Conservation (phyloP, 2,113 vertebrate species). For the Ciconia stormi region DNA sequence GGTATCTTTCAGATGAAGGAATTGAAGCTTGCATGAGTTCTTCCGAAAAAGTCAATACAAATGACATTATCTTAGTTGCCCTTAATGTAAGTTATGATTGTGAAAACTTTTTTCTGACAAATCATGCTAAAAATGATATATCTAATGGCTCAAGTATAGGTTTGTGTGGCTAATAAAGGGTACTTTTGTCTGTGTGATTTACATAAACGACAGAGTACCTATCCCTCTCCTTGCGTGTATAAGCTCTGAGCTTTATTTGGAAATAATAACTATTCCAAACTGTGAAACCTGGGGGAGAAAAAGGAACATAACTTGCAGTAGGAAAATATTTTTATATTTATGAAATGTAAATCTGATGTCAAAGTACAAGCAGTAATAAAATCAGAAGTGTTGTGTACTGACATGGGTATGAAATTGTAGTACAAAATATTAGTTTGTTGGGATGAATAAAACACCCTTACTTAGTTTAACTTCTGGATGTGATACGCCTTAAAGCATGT, state of each 20-base stretch:
- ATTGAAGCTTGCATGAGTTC: conserved; percentile 88
- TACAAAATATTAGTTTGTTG: neutral
- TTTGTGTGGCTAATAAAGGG: neutral
- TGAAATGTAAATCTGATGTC: neutral
- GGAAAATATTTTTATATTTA: neutral
- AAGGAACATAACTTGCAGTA: neutral
- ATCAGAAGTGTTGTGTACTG: neutral
- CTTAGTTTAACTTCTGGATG: neutral
- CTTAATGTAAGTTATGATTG: conserved; percentile 89
- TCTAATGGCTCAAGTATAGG: neutral
- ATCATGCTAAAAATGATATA: neutral
- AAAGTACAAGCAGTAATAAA: neutral
- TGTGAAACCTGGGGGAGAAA: neutral
- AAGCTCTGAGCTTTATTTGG: neutral
- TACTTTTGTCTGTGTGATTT: neutral
- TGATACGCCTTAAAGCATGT: neutral
- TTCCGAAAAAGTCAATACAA: conserved; percentile 81
- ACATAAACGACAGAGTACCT: neutral
- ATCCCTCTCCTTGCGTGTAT: rapidly evolving
- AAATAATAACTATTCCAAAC: neutral
- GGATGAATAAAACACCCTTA: neutral
- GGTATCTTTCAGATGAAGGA: conserved; percentile 96
- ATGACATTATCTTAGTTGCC: conserved; percentile 87
- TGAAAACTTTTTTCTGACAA: neutral
- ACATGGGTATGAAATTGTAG: neutral